These are phyloP conservation scores for Palythoa grandis DNA, from an alignment of 92 coral and sea anemone species.

Conservation along the genomic window DNA sequence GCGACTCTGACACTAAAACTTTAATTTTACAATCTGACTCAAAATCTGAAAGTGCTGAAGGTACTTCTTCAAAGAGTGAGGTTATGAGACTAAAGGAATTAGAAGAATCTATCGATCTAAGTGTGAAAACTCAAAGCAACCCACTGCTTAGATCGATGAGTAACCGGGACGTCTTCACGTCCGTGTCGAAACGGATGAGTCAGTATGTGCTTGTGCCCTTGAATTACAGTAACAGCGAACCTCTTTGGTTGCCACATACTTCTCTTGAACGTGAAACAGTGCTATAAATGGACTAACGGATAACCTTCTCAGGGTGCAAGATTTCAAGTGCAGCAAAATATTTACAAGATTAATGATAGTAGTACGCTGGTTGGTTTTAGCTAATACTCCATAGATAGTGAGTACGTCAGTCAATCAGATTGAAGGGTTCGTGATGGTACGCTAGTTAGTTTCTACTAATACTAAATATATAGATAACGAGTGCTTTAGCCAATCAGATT, in stretches of 20 bases:
- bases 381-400: too few relatives aligned
- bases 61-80: background rate
- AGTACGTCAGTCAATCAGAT: too few relatives aligned
- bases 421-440: too few relatives aligned
- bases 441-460: too few relatives aligned
- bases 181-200: slow-evolving; percentile 23
- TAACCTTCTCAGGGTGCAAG: too few relatives aligned
- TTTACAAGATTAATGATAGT: too few relatives aligned
- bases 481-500: too few relatives aligned
- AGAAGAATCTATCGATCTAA: background rate
- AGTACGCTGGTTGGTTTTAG: too few relatives aligned
- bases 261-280: slow-evolving; percentile 32
- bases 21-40: slow-evolving; percentile 2
- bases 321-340: too few relatives aligned
- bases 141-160: background rate
- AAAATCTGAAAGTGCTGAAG: background rate
- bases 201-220: background rate
- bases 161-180: background rate
- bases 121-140: background rate
- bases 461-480: too few relatives aligned
- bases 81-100: background rate
- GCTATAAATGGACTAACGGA: background rate
- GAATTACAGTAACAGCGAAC: background rate
- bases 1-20: slow-evolving; percentile 11
- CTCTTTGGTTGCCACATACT: background rate